Percentiles rank a stretch among this genome's conserved stretches.
phyloP scores from a whole-genome alignment of 2,888 invertebrate genomes.

The Muscina levida region DNA sequence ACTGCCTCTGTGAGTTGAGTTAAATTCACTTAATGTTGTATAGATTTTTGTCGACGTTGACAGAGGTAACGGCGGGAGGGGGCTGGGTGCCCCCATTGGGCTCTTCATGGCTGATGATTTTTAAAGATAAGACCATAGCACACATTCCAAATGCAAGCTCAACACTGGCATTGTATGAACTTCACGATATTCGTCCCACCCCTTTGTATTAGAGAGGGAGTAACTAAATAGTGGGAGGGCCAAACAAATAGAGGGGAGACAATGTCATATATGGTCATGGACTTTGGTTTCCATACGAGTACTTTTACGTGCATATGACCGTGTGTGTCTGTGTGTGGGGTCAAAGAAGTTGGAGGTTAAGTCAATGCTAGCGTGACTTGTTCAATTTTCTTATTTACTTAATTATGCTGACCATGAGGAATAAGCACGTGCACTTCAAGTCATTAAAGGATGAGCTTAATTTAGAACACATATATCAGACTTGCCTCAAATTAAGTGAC shows the following conservation, averaged over 20 bases:
- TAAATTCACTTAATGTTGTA: constrained; percentile 50
- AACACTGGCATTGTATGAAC: neutral
- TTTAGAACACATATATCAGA: no score
- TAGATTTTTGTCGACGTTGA: constrained; percentile 16
- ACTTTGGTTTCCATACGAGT: no score
- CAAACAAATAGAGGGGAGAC: constrained; percentile 2
- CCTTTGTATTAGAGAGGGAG: constrained; percentile 59
- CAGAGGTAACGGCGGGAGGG: neutral
- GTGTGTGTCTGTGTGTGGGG: neutral
- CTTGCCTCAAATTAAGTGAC: no score
- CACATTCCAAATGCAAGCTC: constrained; percentile 26
- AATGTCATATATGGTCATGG: constrained; percentile 45
- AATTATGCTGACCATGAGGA: constrained; percentile 40
- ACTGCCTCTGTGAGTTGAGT: no score
- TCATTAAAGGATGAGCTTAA: no score
- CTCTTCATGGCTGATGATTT: constrained; percentile 37
- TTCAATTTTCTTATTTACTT: constrained; percentile 11
- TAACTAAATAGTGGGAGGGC: constrained; percentile 56
- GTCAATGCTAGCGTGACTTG: constrained; percentile 9
- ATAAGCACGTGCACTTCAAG: no score
- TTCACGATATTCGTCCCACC: constrained; percentile 1
- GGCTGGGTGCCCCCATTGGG: no score
- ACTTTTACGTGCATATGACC: no score
- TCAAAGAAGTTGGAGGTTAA: neutral
- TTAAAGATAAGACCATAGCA: constrained; percentile 46